phyloP scores from a whole-genome alignment of 2,797 vertebrate species.

The Rhodeus uyekii region DNA sequence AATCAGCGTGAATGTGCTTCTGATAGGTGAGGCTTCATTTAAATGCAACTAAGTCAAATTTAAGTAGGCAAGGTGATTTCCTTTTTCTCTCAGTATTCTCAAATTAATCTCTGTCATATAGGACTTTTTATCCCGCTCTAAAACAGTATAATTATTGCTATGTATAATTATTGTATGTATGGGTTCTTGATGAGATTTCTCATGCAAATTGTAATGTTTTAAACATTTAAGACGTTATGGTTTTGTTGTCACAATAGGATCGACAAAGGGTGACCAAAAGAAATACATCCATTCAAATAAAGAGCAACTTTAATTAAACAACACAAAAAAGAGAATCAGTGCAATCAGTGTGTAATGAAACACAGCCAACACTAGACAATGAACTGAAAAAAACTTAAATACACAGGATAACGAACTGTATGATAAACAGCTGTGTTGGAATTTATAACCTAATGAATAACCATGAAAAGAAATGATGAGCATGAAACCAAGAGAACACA shows the following conservation, averaged over 20 bases:
- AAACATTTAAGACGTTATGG: background rate
- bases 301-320: background rate
- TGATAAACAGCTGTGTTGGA: background rate
- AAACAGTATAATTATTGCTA: no score
- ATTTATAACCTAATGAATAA: background rate
- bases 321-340: background rate
- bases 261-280: background rate
- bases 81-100: background rate
- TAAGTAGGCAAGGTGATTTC: background rate
- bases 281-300: background rate
- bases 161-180: no score
- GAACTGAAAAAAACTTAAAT: background rate
- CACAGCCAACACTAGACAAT: background rate
- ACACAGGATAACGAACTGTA: background rate
- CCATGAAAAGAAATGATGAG: background rate
- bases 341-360: background rate
- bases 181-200: background rate
- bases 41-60: background rate
- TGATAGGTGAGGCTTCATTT: background rate
- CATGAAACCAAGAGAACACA: background rate
- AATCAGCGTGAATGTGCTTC: slow-evolving; percentile 1
- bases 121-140: no score
- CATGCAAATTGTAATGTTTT: background rate
- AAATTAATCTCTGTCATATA: background rate
- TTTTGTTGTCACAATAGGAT: background rate